phyloP scores from a whole-genome alignment of 1,140 invertebrate species.

The Acromyrmex echinatior region DNA sequence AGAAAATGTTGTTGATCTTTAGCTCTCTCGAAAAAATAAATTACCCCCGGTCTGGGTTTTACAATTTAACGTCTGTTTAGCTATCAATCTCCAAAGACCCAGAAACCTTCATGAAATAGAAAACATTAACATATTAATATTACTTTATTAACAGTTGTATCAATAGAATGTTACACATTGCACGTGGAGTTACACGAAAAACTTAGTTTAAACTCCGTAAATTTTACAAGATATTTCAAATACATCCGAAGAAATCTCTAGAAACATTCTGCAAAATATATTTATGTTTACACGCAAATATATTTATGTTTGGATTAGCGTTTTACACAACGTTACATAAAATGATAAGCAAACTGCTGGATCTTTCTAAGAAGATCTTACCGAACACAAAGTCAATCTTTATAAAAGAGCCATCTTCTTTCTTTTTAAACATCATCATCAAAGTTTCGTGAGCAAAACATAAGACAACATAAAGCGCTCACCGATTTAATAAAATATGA shows the following conservation, averaged over 20 bases:
- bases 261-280: not conserved
- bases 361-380: not conserved
- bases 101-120: constrained; percentile 3
- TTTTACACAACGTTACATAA: not conserved
- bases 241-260: not conserved
- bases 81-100: not conserved
- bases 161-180: constrained; percentile 3
- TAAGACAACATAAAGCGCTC: constrained; percentile 20
- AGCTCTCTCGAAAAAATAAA: constrained; percentile 34
- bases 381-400: constrained; percentile 24
- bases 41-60: not conserved
- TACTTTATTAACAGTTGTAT: constrained; percentile 5
- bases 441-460: constrained; percentile 51
- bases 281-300: too few species aligned
- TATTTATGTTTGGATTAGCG: not conserved
- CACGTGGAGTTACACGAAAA: not conserved
- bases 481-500: constrained; percentile 48
- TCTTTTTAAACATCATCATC: constrained; percentile 19
- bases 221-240: not conserved
- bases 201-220: not conserved
- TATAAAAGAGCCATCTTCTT: constrained; percentile 17
- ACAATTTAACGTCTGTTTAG: constrained; percentile 1
- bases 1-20: constrained; percentile 21
- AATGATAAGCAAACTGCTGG: constrained; percentile 2
- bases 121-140: not conserved